Evolutionary conservation across 2,888 invertebrate species (phyloP), one percentile per base, ranked within the genome.

Genomic region (Oligia latruncula): DNA sequence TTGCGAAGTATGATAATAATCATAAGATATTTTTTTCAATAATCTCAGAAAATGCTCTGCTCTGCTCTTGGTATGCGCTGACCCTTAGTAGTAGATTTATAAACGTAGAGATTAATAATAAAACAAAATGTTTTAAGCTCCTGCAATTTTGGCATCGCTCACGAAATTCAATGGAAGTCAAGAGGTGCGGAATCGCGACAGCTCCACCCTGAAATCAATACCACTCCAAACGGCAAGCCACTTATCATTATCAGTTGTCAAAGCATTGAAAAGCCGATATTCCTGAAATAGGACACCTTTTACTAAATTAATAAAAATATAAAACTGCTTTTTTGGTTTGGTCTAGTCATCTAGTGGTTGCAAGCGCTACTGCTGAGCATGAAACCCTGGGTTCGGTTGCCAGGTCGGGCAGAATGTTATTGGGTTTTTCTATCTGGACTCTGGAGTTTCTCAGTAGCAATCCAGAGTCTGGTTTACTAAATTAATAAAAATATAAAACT

Each of bases 131-230:
- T n/a, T 43, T 2, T 1, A 20, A 29, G 0, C 35, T 1, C 43
- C 35, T 67, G 60, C 43, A 67, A n/a, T n/a, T 55, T 49, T 58
- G 46, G 5, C 35, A 52, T 13, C 15, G 11, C 17, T 43, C 43
- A 5, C 5, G 58, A 58, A 60, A 73, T 60, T 43, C 35, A 64
- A 60, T 79, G 0, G 1, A 64, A 29, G 58, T 35, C 9, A 73
- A 17, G 17, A 29, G 4, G 43, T n/a, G 4, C 17, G 4, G 20
- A 62, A 35, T 67, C 9, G 46, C 67, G 35, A 9, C 15, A n/a
- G 35, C 55, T 17, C 35, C 35, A 17, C 43, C 8, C 58, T 49
- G 46, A 76, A 76, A 83, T 83, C 76, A n/a, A 80, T 76, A 76
- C 40, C 67, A 55, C 67, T 76, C 49, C 9, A 55, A 43, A 76